phyloP scores from a whole-genome alignment of 64 coral and sea anemone species.

The Dendronephthya gigantea region DNA sequence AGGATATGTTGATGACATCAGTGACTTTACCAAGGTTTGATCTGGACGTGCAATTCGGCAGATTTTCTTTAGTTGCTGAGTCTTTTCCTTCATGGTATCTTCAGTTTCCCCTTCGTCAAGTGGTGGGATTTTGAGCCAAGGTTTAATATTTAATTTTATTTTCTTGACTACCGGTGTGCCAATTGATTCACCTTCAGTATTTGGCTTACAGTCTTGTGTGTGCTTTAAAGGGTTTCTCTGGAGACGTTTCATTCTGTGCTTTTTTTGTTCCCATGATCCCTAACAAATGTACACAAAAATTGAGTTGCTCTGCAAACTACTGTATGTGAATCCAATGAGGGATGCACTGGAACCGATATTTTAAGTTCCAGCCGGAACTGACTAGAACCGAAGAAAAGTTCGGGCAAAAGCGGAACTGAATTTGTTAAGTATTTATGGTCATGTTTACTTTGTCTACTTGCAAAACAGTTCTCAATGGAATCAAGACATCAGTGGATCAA shows the following conservation, averaged over 20 bases:
- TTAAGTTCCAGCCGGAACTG: too few relatives aligned
- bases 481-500: too few relatives aligned
- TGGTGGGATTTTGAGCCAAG: background rate
- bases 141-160: background rate
- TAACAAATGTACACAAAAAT: background rate
- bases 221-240: background rate
- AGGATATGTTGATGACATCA: conserved; percentile 13
- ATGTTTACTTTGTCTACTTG: too few relatives aligned
- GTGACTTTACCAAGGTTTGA: background rate
- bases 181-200: background rate
- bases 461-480: too few relatives aligned
- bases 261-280: conserved; percentile 33
- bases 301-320: too few relatives aligned
- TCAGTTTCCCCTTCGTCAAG: conserved; percentile 11
- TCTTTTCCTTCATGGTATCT: conserved; percentile 18
- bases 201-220: background rate
- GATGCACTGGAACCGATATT: too few relatives aligned
- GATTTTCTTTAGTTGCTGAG: conserved; percentile 17
- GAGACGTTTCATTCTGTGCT: conserved; percentile 29
- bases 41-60: background rate
- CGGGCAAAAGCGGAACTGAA: too few relatives aligned
- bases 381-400: too few relatives aligned
- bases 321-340: too few relatives aligned
- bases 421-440: too few relatives aligned
- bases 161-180: background rate